These are phyloP conservation scores for Lagocephalus sceleratus DNA, from an alignment of 2,797 vertebrate species.

Conservation along the genomic window DNA sequence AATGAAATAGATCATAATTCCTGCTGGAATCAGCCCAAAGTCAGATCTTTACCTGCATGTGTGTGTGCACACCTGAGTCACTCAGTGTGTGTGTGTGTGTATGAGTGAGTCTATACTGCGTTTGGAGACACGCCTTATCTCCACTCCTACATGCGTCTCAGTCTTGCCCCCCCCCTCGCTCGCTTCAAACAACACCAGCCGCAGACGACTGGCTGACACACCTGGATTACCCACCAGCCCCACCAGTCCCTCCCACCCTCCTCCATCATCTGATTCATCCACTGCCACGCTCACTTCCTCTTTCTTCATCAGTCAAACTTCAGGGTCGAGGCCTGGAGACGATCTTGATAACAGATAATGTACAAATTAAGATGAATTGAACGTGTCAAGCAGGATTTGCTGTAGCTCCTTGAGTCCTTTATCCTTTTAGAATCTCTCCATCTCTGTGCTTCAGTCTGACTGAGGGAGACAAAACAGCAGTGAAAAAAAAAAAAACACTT, in stretches of 20 bases:
- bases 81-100: conserved; percentile 1
- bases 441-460: too few relatives aligned
- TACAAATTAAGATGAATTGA: too few relatives aligned
- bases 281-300: conserved; percentile 11
- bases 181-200: conserved; percentile 44
- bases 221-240: conserved; percentile 57
- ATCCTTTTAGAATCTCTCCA: too few relatives aligned
- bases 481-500: too few relatives aligned
- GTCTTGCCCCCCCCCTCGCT: conserved; percentile 35
- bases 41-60: conserved; percentile 28
- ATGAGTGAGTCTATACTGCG: conserved; percentile 34
- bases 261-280: conserved; percentile 17
- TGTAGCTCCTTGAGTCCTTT: too few relatives aligned
- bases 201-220: conserved; percentile 65
- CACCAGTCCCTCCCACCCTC: conserved; percentile 17
- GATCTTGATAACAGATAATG: neutral
- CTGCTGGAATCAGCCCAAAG: conserved; percentile 5
- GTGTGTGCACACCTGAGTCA: conserved; percentile 27
- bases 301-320: neutral
- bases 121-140: conserved; percentile 57
- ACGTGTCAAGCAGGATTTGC: too few relatives aligned
- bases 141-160: conserved; percentile 43
- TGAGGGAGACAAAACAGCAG: too few relatives aligned
- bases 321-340: neutral
- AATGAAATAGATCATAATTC: conserved; percentile 26